Conservation (phyloP, 2,888 invertebrate genomes). For the Panorpa germanica region DNA sequence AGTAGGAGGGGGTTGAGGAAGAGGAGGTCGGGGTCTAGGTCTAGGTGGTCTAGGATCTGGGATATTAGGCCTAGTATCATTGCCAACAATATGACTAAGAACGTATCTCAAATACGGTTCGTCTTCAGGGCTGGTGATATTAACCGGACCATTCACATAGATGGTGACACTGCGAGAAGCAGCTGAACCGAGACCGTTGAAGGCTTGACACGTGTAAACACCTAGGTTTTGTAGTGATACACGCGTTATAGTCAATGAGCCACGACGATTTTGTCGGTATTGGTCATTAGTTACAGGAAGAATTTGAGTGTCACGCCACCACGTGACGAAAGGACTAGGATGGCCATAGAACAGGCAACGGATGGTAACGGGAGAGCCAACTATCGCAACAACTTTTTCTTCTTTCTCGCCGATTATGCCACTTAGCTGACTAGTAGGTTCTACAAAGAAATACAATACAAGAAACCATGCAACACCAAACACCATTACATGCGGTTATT, state of each 20-base stretch:
- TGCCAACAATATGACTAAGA: conserved; percentile 33
- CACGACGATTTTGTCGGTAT: too few relatives aligned
- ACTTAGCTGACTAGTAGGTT: conserved; percentile 34
- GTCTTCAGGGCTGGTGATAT: conserved; percentile 33
- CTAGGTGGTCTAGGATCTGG: conserved; percentile 20
- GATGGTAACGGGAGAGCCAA: conserved; percentile 48
- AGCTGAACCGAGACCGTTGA: conserved; percentile 60
- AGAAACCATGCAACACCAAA: conserved; percentile 9
- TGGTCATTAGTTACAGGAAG: conserved; percentile 48
- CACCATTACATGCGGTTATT: neutral
- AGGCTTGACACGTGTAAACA: conserved; percentile 76
- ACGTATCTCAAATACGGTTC: conserved; percentile 37
- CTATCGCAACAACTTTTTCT: conserved; percentile 42
- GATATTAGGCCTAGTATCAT: too few relatives aligned
- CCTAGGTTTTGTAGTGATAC: conserved; percentile 58
- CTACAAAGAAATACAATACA: conserved; percentile 22
- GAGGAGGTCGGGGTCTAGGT: conserved; percentile 23
- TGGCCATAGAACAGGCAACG: conserved; percentile 69
- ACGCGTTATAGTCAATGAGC: too few relatives aligned
- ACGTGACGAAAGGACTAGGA: conserved; percentile 60
- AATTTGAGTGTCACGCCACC: conserved; percentile 66
- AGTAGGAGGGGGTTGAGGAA: conserved; percentile 17
- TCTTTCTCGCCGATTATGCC: conserved; percentile 48
- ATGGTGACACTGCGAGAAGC: conserved; percentile 59
- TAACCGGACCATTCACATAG: conserved; percentile 50